Conservation (phyloP, 2,113 vertebrate genomes). For the Xiphophorus couchianus region DNA sequence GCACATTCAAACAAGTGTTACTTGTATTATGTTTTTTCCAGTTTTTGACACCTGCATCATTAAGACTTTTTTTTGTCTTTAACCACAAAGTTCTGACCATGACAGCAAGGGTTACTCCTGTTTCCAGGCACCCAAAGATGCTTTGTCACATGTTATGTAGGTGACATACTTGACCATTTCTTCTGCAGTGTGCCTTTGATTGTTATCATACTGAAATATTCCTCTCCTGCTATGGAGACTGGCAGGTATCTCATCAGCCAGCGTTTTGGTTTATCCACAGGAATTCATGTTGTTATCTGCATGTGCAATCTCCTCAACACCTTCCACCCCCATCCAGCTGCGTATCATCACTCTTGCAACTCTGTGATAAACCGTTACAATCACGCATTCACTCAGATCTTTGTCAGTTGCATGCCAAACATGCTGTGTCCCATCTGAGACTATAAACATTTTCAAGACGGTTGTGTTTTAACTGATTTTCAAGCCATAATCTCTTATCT, state of each 20-base stretch:
- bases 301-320: background rate
- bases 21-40: background rate
- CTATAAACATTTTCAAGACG: background rate
- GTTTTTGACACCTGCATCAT: background rate
- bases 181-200: background rate
- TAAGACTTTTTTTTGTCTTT: background rate
- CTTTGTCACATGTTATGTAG: background rate
- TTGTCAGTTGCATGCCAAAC: background rate
- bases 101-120: background rate
- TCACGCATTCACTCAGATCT: background rate
- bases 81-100: background rate
- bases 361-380: background rate
- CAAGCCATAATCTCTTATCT: background rate
- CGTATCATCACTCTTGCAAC: slow-evolving; percentile 4
- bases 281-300: background rate
- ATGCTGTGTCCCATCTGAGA: background rate
- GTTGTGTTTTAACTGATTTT: background rate
- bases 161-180: background rate
- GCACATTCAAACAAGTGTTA: background rate
- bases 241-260: background rate
- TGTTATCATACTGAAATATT: background rate
- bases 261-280: slow-evolving; percentile 3
- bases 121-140: background rate
- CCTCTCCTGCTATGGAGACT: slow-evolving; percentile 19
- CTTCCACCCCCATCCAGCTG: slow-evolving; percentile 5